Evolutionary conservation across 2,113 vertebrate species (phyloP), one percentile per base, ranked within the genome.

Genomic region (Mirza zaza): DNA sequence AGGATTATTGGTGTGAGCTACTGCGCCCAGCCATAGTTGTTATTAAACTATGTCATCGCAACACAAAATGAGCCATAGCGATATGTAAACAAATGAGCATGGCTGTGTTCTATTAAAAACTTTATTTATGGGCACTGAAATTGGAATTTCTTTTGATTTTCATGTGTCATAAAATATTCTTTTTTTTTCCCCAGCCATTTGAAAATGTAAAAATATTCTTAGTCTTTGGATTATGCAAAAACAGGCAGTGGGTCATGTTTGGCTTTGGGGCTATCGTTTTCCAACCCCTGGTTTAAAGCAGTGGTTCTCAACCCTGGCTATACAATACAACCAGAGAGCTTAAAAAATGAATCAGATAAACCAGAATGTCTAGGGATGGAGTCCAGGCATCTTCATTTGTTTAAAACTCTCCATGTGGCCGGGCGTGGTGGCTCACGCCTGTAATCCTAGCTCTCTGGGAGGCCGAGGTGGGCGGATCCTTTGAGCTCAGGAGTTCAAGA

Each of bases 131-230:
- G 10, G n/a, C n/a, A 79, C 27, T 70, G 42, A 94, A 93, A 93
- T 94, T 88, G 87, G 45, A 96, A 92, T 80, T 90, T 94, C 63
- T 90, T 81, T 5, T 90, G 39, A 68, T 95, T 88, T 91, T 88
- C 50, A 91, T 23, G 34, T 20, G 2, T 77, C 81, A 92, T 86
- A 87, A 90, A 27, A 70, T 65, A 83, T 15, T 88, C 32, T 73
- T 91, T 77, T 42, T 84, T 87, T 48, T 81, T 73, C 21, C 27
- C 25, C 39, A 90, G n/a, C 32, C 59, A 79, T 67, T 91, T 70
- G n/a, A 52, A 93, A 96, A 91, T 36, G 6, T 92, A 68, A 70
- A 93, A 75, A 68, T 90, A n/a, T 67, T 61, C 8, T 95, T 86
- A 42, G 25, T 23, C 39, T 17, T 1, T 48, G 3, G 32, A 27